Conservation (phyloP, 2,113 vertebrate species). For the Rhinolophus sinicus region DNA sequence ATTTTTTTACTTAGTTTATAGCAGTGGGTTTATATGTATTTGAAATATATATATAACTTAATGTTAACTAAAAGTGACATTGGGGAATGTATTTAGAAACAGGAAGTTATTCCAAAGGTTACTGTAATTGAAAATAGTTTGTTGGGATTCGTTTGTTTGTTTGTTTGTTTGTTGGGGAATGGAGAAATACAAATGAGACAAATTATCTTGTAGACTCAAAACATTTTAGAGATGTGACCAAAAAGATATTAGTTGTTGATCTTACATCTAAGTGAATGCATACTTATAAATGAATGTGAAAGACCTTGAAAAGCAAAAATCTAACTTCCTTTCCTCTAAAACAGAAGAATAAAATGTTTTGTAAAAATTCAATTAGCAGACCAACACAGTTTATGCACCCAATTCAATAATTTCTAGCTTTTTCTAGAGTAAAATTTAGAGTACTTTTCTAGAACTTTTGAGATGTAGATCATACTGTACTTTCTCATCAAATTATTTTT, state of each 20-base stretch:
- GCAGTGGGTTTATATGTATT: not conserved
- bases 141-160: not conserved
- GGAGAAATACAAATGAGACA: not conserved
- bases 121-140: not conserved
- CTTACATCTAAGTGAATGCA: not conserved
- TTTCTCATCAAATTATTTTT: constrained; percentile 12
- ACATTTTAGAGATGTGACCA: not conserved
- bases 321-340: not conserved
- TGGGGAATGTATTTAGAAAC: not conserved
- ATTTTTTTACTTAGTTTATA: not conserved
- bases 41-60: not conserved
- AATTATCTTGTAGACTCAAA: not conserved
- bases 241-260: not conserved
- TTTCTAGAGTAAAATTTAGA: not conserved
- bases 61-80: not conserved
- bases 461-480: not conserved
- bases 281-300: not conserved
- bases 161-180: not conserved
- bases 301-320: not conserved
- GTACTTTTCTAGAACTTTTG: not conserved
- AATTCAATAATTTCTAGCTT: not conserved
- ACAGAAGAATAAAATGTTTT: not conserved
- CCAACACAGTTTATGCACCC: not conserved
- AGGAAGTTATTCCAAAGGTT: not conserved
- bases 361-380: not conserved